These are phyloP conservation scores for Typhlomys cinereus DNA, from an alignment of 2,113 vertebrate species.

Conservation along the genomic window DNA sequence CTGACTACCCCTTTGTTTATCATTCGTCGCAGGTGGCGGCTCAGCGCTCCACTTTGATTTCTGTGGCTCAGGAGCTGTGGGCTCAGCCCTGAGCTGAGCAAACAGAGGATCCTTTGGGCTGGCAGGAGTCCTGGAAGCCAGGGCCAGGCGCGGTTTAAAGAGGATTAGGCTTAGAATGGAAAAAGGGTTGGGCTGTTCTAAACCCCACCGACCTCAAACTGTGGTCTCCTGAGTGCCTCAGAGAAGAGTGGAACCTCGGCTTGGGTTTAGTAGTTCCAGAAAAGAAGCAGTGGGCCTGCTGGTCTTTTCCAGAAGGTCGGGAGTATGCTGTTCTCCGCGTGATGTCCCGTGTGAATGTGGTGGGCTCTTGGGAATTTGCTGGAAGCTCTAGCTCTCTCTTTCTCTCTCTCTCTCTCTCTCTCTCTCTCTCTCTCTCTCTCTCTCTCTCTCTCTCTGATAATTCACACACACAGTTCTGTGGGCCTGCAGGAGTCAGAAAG, in stretches of 20 bases:
- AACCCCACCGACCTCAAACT: neutral
- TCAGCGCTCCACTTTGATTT: constrained; percentile 44
- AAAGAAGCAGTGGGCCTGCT: constrained; percentile 43
- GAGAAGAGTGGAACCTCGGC: constrained; percentile 66
- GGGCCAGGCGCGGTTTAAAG: constrained; percentile 76
- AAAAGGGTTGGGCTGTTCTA: constrained; percentile 58
- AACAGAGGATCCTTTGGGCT: constrained; percentile 66
- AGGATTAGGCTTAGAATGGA: constrained; percentile 80
- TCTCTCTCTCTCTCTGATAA: neutral
- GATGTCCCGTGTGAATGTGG: neutral
- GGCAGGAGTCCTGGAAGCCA: constrained; percentile 71
- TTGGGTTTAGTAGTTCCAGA: constrained; percentile 58
- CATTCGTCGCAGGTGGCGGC: constrained; percentile 32
- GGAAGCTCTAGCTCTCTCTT: neutral
- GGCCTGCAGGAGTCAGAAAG: neutral
- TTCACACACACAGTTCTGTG: neutral
- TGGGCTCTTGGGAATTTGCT: neutral
- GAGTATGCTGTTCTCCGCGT: neutral
- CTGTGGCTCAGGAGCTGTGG: neutral
- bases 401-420: constrained; percentile 4
- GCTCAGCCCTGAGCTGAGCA: constrained; percentile 62
- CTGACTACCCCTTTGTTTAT: constrained; percentile 54
- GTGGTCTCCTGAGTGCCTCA: constrained; percentile 74
- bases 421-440: neutral
- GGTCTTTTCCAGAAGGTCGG: constrained; percentile 45